These are phyloP conservation scores for Microctonus brassicae DNA, from an alignment of 2,888 invertebrate species.

Conservation along the genomic window DNA sequence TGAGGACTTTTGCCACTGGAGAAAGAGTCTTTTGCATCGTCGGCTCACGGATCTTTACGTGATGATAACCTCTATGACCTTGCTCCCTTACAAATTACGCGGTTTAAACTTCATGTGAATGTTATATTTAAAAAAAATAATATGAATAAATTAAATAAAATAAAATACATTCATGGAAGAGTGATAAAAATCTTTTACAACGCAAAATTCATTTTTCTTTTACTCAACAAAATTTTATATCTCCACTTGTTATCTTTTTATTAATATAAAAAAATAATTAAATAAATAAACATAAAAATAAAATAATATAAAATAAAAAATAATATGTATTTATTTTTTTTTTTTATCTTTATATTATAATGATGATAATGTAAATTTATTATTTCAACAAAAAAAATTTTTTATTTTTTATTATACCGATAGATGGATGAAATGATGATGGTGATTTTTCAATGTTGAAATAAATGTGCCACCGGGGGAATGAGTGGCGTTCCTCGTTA, in stretches of 20 bases:
- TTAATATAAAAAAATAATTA: not conserved
- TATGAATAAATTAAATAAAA: not conserved
- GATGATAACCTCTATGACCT: slow-evolving; percentile 19
- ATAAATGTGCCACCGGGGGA: slow-evolving; percentile 35
- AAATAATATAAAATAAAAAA: too few relatives aligned
- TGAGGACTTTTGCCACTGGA: not conserved
- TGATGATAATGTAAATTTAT: not conserved
- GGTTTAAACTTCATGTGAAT: not conserved
- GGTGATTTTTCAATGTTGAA: slow-evolving; percentile 27
- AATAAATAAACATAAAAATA: too few relatives aligned
- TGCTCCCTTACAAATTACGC: slow-evolving; percentile 24
- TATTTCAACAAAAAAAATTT: not conserved
- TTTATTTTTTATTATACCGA: not conserved
- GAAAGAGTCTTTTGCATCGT: slow-evolving; percentile 18
- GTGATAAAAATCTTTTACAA: not conserved
- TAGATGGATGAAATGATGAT: slow-evolving; percentile 18
- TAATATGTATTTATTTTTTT: not conserved
- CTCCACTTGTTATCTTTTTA: not conserved
- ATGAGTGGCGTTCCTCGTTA: slow-evolving; percentile 47
- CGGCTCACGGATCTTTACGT: not conserved
- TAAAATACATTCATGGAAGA: not conserved
- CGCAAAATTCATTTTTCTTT: not conserved
- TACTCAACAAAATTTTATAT: not conserved
- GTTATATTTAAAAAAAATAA: not conserved
- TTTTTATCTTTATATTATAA: not conserved